Evolutionary conservation across 2,113 vertebrate species (phyloP).

Genomic region (Sisor rabdophorus): DNA sequence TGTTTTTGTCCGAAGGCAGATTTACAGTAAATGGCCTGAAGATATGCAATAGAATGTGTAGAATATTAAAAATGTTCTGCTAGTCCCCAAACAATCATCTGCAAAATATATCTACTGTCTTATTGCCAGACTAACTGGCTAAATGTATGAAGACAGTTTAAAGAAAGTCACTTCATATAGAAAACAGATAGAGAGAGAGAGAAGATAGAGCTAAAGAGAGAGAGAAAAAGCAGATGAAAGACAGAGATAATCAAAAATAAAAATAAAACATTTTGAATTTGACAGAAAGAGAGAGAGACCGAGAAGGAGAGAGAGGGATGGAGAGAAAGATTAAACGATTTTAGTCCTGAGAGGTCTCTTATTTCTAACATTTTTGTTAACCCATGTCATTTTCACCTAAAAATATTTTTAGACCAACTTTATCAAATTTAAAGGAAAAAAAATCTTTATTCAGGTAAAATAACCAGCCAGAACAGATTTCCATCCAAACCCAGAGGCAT

Average conservation of each 20-base stretch:
- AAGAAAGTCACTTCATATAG: neutral
- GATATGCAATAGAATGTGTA: neutral
- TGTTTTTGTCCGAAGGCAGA: neutral
- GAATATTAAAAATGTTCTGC: neutral
- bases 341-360: neutral
- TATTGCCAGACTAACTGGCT: neutral
- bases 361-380: neutral
- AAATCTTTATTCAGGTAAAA: neutral
- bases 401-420: neutral
- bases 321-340: neutral
- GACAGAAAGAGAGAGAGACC: no score
- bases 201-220: no score
- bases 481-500: neutral
- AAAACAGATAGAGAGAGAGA: no score
- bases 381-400: neutral
- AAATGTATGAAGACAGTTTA: neutral
- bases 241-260: no score
- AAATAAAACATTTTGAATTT: no score
- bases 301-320: no score
- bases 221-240: no score
- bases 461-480: neutral
- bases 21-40: neutral
- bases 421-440: neutral
- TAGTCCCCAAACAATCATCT: neutral
- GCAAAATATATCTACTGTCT: neutral